Evolutionary conservation across 2,113 vertebrate species (phyloP), one percentile per base, ranked within the genome.

Genomic region (Deroptyus accipitrinus): DNA sequence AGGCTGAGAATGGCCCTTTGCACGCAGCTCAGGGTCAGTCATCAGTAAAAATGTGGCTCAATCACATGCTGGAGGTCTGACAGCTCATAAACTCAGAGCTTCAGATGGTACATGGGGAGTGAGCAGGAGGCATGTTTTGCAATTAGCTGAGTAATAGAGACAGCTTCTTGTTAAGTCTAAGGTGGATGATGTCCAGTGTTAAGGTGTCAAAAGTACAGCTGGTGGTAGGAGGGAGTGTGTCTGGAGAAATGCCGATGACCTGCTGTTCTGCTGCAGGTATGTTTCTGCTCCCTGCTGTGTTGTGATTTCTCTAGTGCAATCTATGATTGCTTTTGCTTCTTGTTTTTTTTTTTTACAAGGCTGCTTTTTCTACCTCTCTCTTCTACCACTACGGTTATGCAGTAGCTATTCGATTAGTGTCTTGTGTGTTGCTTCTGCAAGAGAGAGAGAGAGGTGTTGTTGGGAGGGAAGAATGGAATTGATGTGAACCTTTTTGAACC

Each of bases 61-160:
- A 20, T 83, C 68, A 70, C 80, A 33, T 59, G 86, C 1, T 15
- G 31, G 51, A 54, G 61, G 23, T 76, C 87, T 88, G 91, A 42
- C 86, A 88, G 92, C 90, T 90, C 61, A 44, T 66, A 66, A 91
- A 76, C 63, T 61, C 24, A 3, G 57, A 39, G 42, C 66, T 90
- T 92, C 62, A 66, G 30, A 6, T 81, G 31, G 76, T 70, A 59
- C 54, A 14, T 24, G 55, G 66, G 54, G 37, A 95, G 49, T 25
- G 86, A 78, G 62, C 4, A 61, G 87, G 48, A 93, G 51, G 57
- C 28, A 68, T 7, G 2, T 37, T 52, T 54, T 70, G 39, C 51
- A 96, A 51, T 94, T 91, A 91, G 73, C 64, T 73, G 63, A 67
- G 83, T 54, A 91, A 74, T 78, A 86, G 69, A 80, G 77, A 67